These are phyloP conservation scores for Drosophila helvetica DNA, from an alignment of 2,888 invertebrate genomes.

Conservation along the genomic window DNA sequence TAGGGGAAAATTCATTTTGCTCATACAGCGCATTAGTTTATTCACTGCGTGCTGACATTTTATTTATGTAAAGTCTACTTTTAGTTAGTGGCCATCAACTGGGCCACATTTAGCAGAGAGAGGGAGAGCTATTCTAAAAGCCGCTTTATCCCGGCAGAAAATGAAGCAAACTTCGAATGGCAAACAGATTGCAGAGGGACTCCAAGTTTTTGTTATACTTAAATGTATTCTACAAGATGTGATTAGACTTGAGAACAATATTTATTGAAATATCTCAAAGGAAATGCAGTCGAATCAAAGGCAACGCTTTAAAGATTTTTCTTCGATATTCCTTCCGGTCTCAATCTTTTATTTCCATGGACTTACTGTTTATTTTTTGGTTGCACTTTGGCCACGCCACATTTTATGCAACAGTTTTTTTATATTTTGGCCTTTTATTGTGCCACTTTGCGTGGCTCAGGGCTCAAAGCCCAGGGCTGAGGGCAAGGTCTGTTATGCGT, in stretches of 20 bases:
- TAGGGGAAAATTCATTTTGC: constrained; percentile 41
- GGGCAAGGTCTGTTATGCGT: constrained; percentile 45
- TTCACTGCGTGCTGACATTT: constrained; percentile 16
- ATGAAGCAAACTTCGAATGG: background rate
- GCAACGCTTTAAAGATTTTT: background rate
- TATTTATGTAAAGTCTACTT: constrained; percentile 29
- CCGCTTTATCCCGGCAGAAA: background rate
- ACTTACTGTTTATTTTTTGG: constrained; percentile 34
- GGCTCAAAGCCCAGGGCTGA: constrained; percentile 9
- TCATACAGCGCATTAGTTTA: constrained; percentile 42
- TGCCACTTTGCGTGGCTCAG: background rate
- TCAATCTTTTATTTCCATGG: constrained; percentile 25
- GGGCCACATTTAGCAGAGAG: background rate
- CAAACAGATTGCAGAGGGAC: background rate
- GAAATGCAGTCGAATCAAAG: background rate
- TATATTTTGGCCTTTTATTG: constrained; percentile 41
- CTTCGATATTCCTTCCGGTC: background rate
- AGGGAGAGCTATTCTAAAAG: too few species aligned
- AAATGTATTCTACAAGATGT: background rate
- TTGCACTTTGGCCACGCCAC: constrained; percentile 36
- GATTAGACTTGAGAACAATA: background rate
- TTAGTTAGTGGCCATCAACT: constrained; percentile 10
- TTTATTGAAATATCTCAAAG: background rate
- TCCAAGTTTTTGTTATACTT: background rate
- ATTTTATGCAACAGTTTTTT: constrained; percentile 54